These are phyloP conservation scores for Dryas iulia DNA, from an alignment of 1,140 invertebrate genomes.

Conservation along the genomic window DNA sequence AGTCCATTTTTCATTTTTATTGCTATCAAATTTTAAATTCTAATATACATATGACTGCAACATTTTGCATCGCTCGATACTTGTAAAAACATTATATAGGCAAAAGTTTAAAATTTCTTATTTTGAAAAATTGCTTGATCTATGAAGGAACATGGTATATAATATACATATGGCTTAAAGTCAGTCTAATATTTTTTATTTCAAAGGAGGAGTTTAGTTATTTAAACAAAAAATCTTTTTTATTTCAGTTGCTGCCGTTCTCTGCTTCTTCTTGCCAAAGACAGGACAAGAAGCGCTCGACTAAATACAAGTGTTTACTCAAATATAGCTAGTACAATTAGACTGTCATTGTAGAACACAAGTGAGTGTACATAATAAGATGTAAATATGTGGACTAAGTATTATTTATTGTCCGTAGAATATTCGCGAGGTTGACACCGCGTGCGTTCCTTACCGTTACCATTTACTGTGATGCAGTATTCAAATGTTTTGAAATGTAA, in stretches of 20 bases:
- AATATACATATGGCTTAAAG: too few species aligned
- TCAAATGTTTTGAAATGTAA: constrained; percentile 51
- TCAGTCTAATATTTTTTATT: too few species aligned
- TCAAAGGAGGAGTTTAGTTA: neutral
- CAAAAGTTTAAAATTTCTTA: too few species aligned
- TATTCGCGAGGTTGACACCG: constrained; percentile 13
- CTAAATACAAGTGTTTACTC: constrained; percentile 56
- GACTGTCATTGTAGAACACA: constrained; percentile 55
- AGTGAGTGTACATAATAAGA: constrained; percentile 66
- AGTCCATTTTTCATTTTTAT: too few species aligned
- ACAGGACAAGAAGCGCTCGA: constrained; percentile 85
- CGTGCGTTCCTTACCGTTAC: constrained; percentile 37
- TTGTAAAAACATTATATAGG: too few species aligned
- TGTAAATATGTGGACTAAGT: constrained; percentile 75
- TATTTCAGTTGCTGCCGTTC: constrained; percentile 83
- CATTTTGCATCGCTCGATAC: too few species aligned
- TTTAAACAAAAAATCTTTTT: constrained; percentile 6
- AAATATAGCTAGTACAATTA: constrained; percentile 62
- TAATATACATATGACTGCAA: too few species aligned
- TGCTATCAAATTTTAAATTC: too few species aligned
- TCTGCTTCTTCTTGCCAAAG: constrained; percentile 85
- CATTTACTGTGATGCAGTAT: constrained; percentile 68
- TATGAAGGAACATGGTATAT: too few species aligned
- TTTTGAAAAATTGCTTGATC: too few species aligned
- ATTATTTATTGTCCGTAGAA: constrained; percentile 54